phyloP scores from a whole-genome alignment of 1,140 invertebrate species.

The Spodoptera litura region DNA sequence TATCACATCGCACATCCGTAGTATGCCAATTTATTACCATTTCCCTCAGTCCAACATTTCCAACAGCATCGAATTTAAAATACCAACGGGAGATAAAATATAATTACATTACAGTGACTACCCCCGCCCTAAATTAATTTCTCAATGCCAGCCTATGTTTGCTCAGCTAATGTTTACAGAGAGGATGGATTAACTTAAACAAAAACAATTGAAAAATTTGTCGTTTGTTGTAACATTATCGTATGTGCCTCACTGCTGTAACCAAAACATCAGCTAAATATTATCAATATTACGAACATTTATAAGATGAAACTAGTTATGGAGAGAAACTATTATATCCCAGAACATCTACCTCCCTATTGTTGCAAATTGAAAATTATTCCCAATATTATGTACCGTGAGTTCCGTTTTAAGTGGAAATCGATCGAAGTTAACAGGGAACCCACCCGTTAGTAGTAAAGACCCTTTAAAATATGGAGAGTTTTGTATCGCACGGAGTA shows the following conservation, averaged over 20 bases:
- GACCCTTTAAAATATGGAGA: slow-evolving; percentile 8
- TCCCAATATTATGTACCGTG: neutral
- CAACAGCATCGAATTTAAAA: neutral
- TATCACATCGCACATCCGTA: neutral
- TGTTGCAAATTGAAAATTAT: neutral
- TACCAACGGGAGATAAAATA: neutral
- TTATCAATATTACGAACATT: too few relatives aligned
- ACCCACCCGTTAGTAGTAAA: neutral
- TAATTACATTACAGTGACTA: neutral
- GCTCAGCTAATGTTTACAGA: neutral
- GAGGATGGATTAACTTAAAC: neutral
- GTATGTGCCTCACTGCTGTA: too few relatives aligned
- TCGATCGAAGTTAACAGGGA: slow-evolving; percentile 16
- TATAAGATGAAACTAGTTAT: too few relatives aligned
- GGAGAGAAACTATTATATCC: neutral
- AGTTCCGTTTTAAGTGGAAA: slow-evolving; percentile 11
- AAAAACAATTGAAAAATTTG: neutral
- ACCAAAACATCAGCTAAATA: too few relatives aligned
- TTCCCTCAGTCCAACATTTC: too few relatives aligned
- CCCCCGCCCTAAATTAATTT: neutral
- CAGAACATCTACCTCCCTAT: neutral
- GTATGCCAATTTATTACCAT: too few relatives aligned
- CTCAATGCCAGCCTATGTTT: slow-evolving; percentile 1
- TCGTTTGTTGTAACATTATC: too few relatives aligned
- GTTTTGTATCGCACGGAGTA: neutral